Evolutionary conservation across 2,797 vertebrate genomes (phyloP), one percentile per base, ranked within the genome.

Genomic region (Masticophis lateralis): DNA sequence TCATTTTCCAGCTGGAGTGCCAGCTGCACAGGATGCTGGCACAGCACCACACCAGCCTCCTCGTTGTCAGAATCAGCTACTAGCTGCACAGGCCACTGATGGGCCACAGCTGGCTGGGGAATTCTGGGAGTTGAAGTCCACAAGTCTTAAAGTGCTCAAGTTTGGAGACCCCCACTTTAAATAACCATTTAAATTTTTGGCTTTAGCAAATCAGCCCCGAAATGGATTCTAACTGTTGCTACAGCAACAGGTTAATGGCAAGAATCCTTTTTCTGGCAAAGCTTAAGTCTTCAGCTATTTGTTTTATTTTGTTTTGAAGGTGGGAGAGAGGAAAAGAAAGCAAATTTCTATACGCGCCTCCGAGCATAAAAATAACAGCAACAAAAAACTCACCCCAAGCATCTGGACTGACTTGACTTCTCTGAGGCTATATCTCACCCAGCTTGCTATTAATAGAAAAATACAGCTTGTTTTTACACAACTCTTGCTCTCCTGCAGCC

Each of bases 211-310:
- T 60, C 32, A 91, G 53, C 89, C 53, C 28, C 74, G 57, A 69
- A 90, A 57, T 47, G 88, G 91, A 56, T 61, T 92, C 89, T 57
- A 93, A 91, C 9, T 51, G 79, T 89, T 55, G 32, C 57, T 93
- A 91, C 90, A 11, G 56, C 0, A 92, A 94, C 2, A 16, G 53
- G 5, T 51, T 12, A 0, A 66, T 3, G 89, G 93, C 93, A 88
- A 92, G 61, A 94, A 57, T 83, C 88, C 51, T 83, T 25, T 51
- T 90, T 91, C 91, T 28, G 59, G 90, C 11, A 43, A 86, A 43
- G 14, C 5, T 79, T 22, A 91, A 5, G 4, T 87, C 74, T 88
- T 90, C 43, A 93, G 90, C 92, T 53, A 18, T 16, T 4, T 18
- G 11, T 20, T 56, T 37, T 88, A 6, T 61, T 37, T 91, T 0